Percentiles rank a stretch among this genome's conserved stretches.
Evolutionary conservation across 1,140 invertebrate genomes (phyloP).

Genomic region (Notospermus geniculatus): DNA sequence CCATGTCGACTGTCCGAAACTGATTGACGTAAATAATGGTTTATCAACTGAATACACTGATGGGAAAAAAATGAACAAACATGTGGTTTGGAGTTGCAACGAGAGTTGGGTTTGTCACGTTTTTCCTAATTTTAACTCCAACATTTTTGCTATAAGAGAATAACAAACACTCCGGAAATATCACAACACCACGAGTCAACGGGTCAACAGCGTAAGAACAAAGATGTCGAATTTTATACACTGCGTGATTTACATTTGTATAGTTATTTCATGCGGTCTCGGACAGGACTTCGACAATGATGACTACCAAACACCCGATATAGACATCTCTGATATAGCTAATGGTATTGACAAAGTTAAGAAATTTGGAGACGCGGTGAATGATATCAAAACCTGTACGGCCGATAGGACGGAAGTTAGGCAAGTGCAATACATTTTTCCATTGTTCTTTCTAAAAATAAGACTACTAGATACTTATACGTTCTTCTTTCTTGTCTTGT

Average conservation of each 20-base stretch:
- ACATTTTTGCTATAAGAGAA: not conserved
- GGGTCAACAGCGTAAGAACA: not conserved
- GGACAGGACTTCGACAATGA: not conserved
- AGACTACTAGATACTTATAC: too few relatives aligned
- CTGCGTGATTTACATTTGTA: not conserved
- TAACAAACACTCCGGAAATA: not conserved
- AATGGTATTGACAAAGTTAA: not conserved
- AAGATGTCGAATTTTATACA: not conserved
- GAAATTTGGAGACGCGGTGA: not conserved
- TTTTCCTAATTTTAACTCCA: not conserved
- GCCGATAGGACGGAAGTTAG: too few relatives aligned
- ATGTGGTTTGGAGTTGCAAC: not conserved
- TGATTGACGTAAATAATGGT: not conserved
- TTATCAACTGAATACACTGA: not conserved
- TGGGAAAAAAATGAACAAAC: not conserved
- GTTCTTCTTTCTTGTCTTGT: too few relatives aligned
- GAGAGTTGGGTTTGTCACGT: not conserved
- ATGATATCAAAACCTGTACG: too few relatives aligned
- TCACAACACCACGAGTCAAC: not conserved
- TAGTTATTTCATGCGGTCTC: not conserved
- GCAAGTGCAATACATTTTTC: too few relatives aligned
- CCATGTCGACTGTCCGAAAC: conserved; percentile 7
- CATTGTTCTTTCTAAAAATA: too few relatives aligned
- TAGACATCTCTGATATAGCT: not conserved
- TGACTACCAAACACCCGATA: not conserved